Base-by-base conservation (phyloP, 2,113 vertebrate genomes). In the Dinomys branickii region DNA sequence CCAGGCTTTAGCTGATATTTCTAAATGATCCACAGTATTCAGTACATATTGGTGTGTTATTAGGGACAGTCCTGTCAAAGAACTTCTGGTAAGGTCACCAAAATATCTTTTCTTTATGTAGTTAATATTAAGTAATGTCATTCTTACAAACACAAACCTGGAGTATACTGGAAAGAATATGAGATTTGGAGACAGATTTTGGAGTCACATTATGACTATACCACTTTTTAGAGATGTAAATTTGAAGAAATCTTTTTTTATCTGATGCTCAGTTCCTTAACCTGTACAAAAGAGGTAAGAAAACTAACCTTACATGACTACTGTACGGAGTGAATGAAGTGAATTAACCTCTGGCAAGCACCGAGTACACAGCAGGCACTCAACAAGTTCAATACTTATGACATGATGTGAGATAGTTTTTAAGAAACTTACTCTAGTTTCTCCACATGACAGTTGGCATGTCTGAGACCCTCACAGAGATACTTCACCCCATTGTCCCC, bases 361-460 rank as follows among this genome's bases (percentile, higher is more conserved):
- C 30, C 92, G 93, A 88, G 75, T 12, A 28, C 52, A 71, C 0
- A 88, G 30, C 35, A 91, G 38, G 33, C 33, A 94, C 47, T 82
- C 14, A 30, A 82, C 35, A 94, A 94, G 41, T 88, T 92, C 35
- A 86, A 56, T 0, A 85, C n/a, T 81, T 83, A 35, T 82, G 82
- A 93, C 14, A 95, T 35, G 38, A 78, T 69, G 30, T 44, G 38
- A 94, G 10, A 54, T 24, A 88, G 4, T 90, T 94, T 47, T 54
- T 83, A 50, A 85, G 80, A 92, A 90, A 92, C 84, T 94, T 96
- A 96, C 94, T 95, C 90, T 87, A 96, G 56, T 63, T 96, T 96
- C 38, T 97, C 85, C 47, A 97, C 28, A 90, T 95, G 95, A 87
- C 38, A 94, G 85, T 75, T 96, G 19, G 28, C 87, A 87, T 95